Percentiles rank a stretch among this genome's conserved stretches.
These are phyloP conservation scores for Pristionchus entomophagus DNA, from an alignment of 2,888 invertebrate genomes.

Conservation along the genomic window DNA sequence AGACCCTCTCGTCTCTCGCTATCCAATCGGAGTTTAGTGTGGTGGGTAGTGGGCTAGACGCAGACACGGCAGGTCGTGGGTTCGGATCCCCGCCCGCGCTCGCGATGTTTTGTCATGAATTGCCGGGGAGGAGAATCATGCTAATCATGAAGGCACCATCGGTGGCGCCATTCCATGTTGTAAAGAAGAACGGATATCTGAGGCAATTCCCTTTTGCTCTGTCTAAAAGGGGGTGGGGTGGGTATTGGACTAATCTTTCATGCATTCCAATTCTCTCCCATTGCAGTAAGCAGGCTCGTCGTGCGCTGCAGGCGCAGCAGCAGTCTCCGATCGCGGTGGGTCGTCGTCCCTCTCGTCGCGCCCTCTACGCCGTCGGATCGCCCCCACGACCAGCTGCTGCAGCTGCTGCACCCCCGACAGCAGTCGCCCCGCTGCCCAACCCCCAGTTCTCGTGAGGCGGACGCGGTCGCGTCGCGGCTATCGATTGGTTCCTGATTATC, in stretches of 20 bases:
- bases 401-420: neutral
- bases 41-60: neutral
- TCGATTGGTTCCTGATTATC: no score
- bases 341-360: slow-evolving; percentile 32
- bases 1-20: neutral
- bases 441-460: slow-evolving; percentile 40
- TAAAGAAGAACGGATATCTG: slow-evolving; percentile 50
- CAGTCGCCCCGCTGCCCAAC: neutral
- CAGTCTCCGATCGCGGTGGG: neutral
- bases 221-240: neutral
- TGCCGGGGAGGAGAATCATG: slow-evolving; percentile 46
- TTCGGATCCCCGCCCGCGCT: neutral
- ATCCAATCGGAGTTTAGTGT: neutral
- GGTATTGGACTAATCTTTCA: no score
- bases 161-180: slow-evolving; percentile 49
- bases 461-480: neutral
- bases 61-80: neutral
- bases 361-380: neutral
- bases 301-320: neutral
- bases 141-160: slow-evolving; percentile 48
- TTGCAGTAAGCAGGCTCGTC: slow-evolving; percentile 1
- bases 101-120: neutral
- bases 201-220: neutral
- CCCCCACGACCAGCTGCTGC: neutral
- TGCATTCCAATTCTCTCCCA: neutral